A percentile compares a stretch with the other conserved stretches of the same genome.
Evolutionary conservation across 2,797 vertebrate species (phyloP).

Genomic region (Heliangelus exortis): DNA sequence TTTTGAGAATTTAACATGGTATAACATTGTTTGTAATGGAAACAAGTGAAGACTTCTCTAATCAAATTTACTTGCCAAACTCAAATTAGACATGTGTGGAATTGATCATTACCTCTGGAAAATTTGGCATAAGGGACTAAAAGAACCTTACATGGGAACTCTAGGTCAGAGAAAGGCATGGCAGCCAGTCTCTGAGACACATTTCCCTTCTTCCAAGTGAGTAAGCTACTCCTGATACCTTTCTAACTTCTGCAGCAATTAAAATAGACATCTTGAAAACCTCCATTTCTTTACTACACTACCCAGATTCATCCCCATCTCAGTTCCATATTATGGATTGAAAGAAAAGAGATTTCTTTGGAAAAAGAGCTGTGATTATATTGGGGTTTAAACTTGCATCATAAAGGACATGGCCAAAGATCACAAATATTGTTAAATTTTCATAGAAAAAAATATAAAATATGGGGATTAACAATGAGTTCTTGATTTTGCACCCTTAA

Average conservation of each 20-base stretch:
- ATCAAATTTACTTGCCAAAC: not conserved
- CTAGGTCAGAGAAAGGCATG: not conserved
- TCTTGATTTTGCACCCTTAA: not conserved
- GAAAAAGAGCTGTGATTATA: not conserved
- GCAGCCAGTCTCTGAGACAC: not conserved
- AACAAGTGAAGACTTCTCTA: not conserved
- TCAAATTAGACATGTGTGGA: not conserved
- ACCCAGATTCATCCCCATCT: not conserved
- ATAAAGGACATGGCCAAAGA: not conserved
- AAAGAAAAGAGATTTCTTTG: not conserved
- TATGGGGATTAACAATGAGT: not conserved
- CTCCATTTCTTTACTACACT: not conserved
- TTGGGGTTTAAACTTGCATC: not conserved
- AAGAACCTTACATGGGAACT: not conserved
- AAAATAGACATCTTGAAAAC: not conserved
- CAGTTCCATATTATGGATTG: not conserved
- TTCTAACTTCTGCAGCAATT: not conserved
- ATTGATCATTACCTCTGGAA: not conserved
- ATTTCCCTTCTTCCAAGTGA: not conserved
- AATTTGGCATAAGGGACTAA: not conserved
- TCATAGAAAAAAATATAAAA: not conserved
- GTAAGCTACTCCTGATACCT: not conserved
- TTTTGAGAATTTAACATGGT: not conserved
- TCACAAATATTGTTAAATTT: not conserved
- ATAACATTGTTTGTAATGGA: not conserved